Evolutionary conservation across 1,140 invertebrate species (phyloP).

Genomic region (Heliothis virescens): DNA sequence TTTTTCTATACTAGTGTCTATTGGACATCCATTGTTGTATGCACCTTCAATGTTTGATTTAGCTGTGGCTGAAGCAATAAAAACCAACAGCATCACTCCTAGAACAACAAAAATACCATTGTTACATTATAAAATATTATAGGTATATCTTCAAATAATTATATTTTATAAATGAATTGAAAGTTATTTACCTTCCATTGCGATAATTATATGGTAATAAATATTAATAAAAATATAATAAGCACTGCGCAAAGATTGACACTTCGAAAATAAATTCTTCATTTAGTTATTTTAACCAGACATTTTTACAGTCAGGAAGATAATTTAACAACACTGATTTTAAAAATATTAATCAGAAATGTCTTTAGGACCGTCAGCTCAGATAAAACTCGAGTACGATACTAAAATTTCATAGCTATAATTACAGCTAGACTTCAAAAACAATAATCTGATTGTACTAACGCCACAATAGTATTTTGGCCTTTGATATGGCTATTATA

Average conservation of each 20-base stretch:
- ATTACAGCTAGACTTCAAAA: not conserved
- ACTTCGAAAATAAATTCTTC: too few relatives aligned
- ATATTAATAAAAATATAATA: too few relatives aligned
- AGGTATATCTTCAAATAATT: too few relatives aligned
- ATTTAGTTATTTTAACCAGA: not conserved
- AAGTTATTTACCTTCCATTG: too few relatives aligned
- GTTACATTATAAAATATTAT: too few relatives aligned
- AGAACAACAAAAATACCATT: not conserved
- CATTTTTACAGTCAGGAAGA: not conserved
- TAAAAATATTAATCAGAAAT: not conserved
- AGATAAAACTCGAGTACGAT: not conserved
- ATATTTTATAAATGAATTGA: too few relatives aligned
- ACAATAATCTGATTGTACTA: constrained; percentile 17
- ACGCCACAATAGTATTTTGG: constrained; percentile 14
- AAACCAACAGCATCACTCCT: not conserved
- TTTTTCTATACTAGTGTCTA: not conserved
- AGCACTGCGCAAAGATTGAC: too few relatives aligned
- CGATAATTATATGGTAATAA: too few relatives aligned
- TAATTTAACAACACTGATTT: not conserved
- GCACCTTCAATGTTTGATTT: not conserved
- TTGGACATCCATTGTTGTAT: constrained; percentile 12
- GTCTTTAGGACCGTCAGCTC: not conserved
- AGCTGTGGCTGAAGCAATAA: not conserved
- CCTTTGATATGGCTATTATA: constrained; percentile 6
- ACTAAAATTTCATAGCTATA: not conserved